Base-by-base conservation (phyloP, 2,888 invertebrate genomes). In the Oxycera nigricornis region DNA sequence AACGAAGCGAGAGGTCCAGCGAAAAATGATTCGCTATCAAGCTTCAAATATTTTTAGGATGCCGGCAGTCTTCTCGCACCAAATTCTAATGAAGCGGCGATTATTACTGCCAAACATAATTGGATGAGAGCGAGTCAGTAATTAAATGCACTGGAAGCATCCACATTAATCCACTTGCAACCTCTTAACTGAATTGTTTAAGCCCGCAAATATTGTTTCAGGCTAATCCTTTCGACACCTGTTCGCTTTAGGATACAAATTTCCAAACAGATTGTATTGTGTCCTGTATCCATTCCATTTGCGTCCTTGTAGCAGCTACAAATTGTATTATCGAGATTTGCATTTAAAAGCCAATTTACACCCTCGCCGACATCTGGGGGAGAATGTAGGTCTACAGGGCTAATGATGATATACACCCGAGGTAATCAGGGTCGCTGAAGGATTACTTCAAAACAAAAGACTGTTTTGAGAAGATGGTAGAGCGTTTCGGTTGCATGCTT, bases 291-390 rank as follows among this genome's bases (percentile, higher is more conserved):
- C 24, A 24, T 41, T 41, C 65, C 65, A 41, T 41, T 61, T 65
- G 55, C 46, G 52, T 52, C 55, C 55, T 70, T 41, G 52, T 52
- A 70, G n/a, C n/a, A n/a, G 28, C 59, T 72, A 70, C 73, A 76
- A 76, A 75, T 75, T 74, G 73, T 61, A 74, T 76, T 76, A 76
- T 76, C 73, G 75, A 76, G 76, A 76, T 75, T 76, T 76, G 75
- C 75, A 76, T 76, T 76, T 75, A 76, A 76, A 76, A 76, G 76
- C 76, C 75, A 76, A 76, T 76, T 76, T 76, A 62, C 74, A 68
- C 76, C 73, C 72, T 46, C 17, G 35, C 22, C 35, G 22, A 28
- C 31, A 52, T 22, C 50, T 67, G 57, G 57, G 74, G 46, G 70
- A 24, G 17, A 22, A 17, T 55, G 46, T 39, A 41, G 20, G 30